A percentile compares a stretch with the other conserved stretches of the same genome.
These are phyloP conservation scores for Leptobrachium ailaonicum DNA, from an alignment of 2,113 vertebrate species.

Conservation along the genomic window DNA sequence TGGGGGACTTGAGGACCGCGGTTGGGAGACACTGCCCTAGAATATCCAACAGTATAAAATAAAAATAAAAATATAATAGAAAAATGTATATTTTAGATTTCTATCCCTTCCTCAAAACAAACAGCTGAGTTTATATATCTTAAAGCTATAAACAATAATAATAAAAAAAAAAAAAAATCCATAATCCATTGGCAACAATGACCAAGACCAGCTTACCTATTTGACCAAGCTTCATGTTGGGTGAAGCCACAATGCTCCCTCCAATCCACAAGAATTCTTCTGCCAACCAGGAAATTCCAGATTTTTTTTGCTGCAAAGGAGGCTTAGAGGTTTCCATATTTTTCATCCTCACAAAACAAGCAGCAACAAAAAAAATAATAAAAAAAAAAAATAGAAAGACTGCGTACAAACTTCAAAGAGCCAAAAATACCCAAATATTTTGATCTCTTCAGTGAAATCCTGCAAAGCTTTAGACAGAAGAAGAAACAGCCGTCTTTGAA, in stretches of 20 bases:
- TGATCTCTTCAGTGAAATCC: background rate
- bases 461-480: background rate
- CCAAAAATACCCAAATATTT: background rate
- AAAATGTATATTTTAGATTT: too few relatives aligned
- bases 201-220: conserved; percentile 75
- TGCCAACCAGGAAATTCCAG: conserved; percentile 64
- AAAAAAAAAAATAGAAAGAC: background rate
- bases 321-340: conserved; percentile 56
- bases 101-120: too few relatives aligned
- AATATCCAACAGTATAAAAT: too few relatives aligned
- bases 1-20: too few relatives aligned
- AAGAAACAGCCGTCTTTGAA: background rate
- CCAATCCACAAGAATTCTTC: conserved; percentile 84
- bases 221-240: conserved; percentile 75
- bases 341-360: background rate
- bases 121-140: too few relatives aligned
- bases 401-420: background rate
- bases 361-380: background rate
- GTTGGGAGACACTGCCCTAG: too few relatives aligned
- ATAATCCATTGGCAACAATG: background rate
- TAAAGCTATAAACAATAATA: background rate
- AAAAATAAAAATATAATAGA: too few relatives aligned
- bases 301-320: conserved; percentile 58
- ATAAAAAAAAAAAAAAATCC: background rate
- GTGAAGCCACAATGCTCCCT: conserved; percentile 71